Conservation (phyloP, 2,888 invertebrate species). For the Drosophila bunnanda region DNA sequence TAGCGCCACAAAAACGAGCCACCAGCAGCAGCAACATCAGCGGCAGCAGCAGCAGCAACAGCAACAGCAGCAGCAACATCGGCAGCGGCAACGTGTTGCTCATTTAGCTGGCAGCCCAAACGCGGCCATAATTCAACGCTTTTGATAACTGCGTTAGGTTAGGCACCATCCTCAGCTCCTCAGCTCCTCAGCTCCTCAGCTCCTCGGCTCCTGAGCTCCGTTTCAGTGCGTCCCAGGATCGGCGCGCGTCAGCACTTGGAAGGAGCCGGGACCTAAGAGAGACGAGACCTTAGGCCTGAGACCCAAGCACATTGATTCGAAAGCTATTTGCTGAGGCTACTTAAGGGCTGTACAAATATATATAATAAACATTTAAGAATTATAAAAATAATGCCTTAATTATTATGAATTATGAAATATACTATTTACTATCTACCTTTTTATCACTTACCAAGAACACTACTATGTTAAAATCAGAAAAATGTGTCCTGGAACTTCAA, state of each 20-base stretch:
- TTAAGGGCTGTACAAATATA: not conserved
- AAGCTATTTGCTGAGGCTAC: not conserved
- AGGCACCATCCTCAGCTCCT: conserved; percentile 28
- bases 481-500: no score
- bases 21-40: conserved; percentile 27
- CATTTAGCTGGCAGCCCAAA: conserved; percentile 72
- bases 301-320: conserved; percentile 38
- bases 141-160: conserved; percentile 78
- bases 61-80: conserved; percentile 39
- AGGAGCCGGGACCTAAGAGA: conserved; percentile 32
- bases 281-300: conserved; percentile 1
- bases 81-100: conserved; percentile 63
- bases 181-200: not conserved
- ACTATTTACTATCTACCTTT: no score
- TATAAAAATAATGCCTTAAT: no score
- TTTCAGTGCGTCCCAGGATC: conserved; percentile 58
- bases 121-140: conserved; percentile 82
- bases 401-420: no score
- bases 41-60: conserved; percentile 1
- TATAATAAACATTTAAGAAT: no score
- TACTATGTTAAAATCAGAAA: no score
- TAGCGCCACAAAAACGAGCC: conserved; percentile 80
- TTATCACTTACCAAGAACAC: no score
- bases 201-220: not conserved
- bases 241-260: conserved; percentile 75